Evolutionary conservation across 2,113 vertebrate genomes (phyloP), one percentile per base, ranked within the genome.

Genomic region (Serilophus lunatus): DNA sequence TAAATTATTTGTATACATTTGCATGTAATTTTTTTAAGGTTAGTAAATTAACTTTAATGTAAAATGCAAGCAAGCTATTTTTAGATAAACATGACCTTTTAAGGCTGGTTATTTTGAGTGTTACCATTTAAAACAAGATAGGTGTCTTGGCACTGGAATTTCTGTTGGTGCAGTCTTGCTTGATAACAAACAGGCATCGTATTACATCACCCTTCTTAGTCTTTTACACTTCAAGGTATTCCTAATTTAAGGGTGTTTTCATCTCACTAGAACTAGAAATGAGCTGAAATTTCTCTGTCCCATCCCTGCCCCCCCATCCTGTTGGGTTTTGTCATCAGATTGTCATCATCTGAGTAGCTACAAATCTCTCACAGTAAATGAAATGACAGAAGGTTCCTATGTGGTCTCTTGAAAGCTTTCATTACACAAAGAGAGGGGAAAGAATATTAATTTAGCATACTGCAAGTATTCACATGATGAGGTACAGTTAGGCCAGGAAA

Each of bases 1-100:
- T 95, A 92, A 94, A 95, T 94, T 97, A 94, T 95, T 94, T 94
- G 93, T 95, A 90, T 96, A 91, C 87, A 91, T 96, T 95, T 96
- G 94, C 94, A 95, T 95, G 95, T 93, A 76, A 68, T 94, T 86
- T 91, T 91, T 93, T 95, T 94, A 88, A 94, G 80, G 53, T 93
- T 95, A 90, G 82, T 74, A 93, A 91, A 95, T 97, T 95, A 95
- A 79, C 88, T 91, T 88, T 70, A 95, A 86, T 95, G 68, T 77
- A 72, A 90, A 94, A 83, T 24, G 85, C 60, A 96, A 94, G 92
- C 60, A 87, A 92, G 85, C 61, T 96, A 92, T 96, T 96, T 97
- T 97, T 88, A 93, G 92, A 95, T 95, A 93, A 91, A 86, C 50
- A 25, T 91, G 76, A 89, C 95, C 88, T 96, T 92, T 96, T 86